These are phyloP conservation scores for Lymantria dispar DNA, from an alignment of 2,888 invertebrate species.

Conservation along the genomic window DNA sequence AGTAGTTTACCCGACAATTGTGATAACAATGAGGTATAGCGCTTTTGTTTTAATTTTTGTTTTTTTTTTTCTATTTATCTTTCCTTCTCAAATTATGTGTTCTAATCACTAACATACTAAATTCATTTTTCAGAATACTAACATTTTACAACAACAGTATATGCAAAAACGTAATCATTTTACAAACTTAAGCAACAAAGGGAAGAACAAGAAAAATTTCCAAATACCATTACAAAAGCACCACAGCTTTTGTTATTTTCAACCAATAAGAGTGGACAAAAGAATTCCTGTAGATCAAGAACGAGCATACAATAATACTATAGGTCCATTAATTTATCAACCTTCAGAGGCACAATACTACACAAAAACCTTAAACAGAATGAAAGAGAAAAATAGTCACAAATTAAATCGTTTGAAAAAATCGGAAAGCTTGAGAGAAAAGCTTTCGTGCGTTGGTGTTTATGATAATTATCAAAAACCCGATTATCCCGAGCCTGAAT, in stretches of 20 bases:
- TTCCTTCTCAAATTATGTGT: slow-evolving; percentile 33
- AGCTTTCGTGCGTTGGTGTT: slow-evolving; percentile 75
- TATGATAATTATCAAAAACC: slow-evolving; percentile 77
- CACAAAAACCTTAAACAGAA: slow-evolving; percentile 76
- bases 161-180: slow-evolving; percentile 81
- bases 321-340: slow-evolving; percentile 75
- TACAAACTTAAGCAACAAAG: slow-evolving; percentile 75
- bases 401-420: slow-evolving; percentile 75
- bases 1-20: slow-evolving; percentile 56
- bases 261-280: slow-evolving; percentile 84
- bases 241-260: slow-evolving; percentile 86
- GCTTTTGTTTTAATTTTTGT: slow-evolving; percentile 42
- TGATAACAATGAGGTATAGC: slow-evolving; percentile 73
- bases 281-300: slow-evolving; percentile 76
- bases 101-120: slow-evolving; percentile 64
- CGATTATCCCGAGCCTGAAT: slow-evolving; percentile 72
- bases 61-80: slow-evolving; percentile 25
- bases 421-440: slow-evolving; percentile 76
- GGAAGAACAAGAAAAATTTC: slow-evolving; percentile 83
- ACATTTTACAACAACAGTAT: slow-evolving; percentile 81
- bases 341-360: slow-evolving; percentile 69
- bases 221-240: slow-evolving; percentile 85
- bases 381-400: slow-evolving; percentile 70
- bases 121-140: slow-evolving; percentile 82
- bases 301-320: slow-evolving; percentile 69